phyloP scores from a whole-genome alignment of 2,113 vertebrate genomes.

The Gracilinanus agilis region DNA sequence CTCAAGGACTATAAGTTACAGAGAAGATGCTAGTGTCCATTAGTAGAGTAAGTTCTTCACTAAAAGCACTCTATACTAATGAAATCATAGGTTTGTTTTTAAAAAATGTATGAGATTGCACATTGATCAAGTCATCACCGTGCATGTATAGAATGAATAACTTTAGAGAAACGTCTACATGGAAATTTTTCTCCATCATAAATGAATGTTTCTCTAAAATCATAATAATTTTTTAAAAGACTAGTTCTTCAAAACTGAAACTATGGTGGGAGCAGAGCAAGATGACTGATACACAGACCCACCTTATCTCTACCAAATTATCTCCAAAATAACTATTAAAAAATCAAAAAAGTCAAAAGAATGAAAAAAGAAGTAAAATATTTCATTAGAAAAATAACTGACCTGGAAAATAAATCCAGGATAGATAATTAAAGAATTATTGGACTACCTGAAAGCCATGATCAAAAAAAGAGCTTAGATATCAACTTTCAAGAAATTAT shows the following conservation, averaged over 20 bases:
- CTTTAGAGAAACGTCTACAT: background rate
- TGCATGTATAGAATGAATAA: background rate
- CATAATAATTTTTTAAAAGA: background rate
- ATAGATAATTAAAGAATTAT: no score
- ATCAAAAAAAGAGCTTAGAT: no score
- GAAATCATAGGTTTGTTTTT: background rate
- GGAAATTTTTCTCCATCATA: background rate
- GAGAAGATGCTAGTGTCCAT: background rate
- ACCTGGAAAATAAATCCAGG: no score
- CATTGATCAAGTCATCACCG: background rate
- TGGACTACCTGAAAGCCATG: no score
- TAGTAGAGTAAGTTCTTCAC: background rate
- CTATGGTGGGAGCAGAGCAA: background rate
- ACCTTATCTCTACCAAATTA: no score
- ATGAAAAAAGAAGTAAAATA: no score
- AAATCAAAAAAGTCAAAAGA: no score
- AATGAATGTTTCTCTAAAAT: background rate
- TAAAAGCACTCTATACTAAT: background rate
- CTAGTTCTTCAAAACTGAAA: background rate
- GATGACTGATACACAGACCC: no score
- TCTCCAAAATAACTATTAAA: no score
- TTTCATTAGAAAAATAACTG: no score
- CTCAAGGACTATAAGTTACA: background rate
- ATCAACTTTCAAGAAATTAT: no score
- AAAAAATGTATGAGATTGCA: background rate